phyloP scores from a whole-genome alignment of 2,113 vertebrate genomes.

The Phaethon lepturus region DNA sequence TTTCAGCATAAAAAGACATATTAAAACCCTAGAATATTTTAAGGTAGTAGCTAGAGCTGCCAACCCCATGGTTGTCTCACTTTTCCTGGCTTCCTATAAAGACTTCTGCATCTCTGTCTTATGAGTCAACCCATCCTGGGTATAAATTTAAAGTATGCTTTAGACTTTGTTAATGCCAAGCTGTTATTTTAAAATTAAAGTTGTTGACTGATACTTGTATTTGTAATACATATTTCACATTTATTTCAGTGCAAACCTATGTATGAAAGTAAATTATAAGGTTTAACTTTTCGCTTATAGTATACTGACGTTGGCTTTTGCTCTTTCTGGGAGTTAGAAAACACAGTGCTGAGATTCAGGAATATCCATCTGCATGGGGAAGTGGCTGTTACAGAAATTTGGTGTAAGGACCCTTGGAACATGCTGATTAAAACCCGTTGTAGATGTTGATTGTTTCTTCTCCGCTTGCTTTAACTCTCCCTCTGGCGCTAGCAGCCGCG shows the following conservation, averaged over 20 bases:
- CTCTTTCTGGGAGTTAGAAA: not conserved
- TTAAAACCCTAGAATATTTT: not conserved
- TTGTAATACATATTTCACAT: not conserved
- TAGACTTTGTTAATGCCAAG: not conserved
- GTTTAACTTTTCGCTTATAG: not conserved
- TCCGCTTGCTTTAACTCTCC: not conserved
- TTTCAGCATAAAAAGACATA: not conserved
- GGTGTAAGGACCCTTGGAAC: not conserved
- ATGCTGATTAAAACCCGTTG: accelerated
- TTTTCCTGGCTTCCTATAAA: not conserved
- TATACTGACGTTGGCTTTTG: not conserved
- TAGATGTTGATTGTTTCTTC: not conserved
- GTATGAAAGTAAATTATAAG: not conserved
- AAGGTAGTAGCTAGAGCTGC: not conserved
- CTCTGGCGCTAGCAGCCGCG: not conserved
- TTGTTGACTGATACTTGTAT: not conserved
- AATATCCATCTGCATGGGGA: not conserved
- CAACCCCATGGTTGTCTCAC: not conserved
- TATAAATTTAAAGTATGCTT: not conserved
- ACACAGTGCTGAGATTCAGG: not conserved
- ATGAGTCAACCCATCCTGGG: not conserved
- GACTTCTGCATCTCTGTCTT: not conserved
- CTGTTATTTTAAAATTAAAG: not conserved
- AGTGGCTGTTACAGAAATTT: not conserved
- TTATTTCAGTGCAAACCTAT: not conserved